Evolutionary conservation across 2,797 vertebrate species (phyloP).

Genomic region (Sebastes nivosus): DNA sequence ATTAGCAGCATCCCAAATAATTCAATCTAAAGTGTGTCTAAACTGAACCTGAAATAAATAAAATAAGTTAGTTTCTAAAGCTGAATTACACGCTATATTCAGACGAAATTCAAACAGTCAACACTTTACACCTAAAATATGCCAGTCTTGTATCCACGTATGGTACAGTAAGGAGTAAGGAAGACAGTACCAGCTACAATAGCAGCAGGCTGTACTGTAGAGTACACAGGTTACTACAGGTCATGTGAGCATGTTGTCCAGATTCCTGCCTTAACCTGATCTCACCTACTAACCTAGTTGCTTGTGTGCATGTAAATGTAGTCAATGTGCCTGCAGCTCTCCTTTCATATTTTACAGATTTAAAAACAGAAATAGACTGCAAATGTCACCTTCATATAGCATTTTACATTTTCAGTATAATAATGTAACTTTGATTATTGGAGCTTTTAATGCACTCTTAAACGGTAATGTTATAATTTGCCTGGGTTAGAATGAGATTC

Average conservation of each 20-base stretch:
- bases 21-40: background rate
- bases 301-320: background rate
- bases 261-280: background rate
- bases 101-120: background rate
- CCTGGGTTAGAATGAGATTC: background rate
- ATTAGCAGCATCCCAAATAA: background rate
- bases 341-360: background rate
- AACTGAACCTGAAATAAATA: background rate
- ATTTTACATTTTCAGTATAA: background rate
- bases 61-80: background rate
- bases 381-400: background rate
- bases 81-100: background rate
- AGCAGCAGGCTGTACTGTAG: background rate
- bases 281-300: background rate
- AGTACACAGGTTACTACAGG: background rate
- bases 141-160: background rate
- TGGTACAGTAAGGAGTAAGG: background rate
- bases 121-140: background rate
- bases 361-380: background rate
- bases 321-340: background rate
- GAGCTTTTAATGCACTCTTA: background rate
- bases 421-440: background rate
- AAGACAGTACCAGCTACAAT: background rate
- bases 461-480: background rate
- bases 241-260: background rate